Evolutionary conservation across 2,797 vertebrate species (phyloP).

Genomic region (Typhlichthys eigenmanni): DNA sequence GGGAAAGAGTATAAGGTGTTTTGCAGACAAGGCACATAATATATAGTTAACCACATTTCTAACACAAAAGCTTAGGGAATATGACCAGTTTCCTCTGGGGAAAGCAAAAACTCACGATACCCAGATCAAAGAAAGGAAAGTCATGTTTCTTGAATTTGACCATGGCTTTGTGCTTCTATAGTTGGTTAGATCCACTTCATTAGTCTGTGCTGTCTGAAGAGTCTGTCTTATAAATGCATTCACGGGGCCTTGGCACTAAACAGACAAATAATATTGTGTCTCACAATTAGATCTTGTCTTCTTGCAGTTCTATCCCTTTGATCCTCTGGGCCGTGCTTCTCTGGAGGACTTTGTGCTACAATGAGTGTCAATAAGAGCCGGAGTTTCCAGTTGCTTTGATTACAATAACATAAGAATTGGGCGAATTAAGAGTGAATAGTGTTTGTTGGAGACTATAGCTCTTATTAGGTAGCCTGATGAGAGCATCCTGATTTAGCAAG

Average conservation of each 20-base stretch:
- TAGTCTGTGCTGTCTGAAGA: constrained; percentile 25
- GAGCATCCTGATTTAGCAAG: too few species aligned
- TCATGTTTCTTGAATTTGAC: constrained; percentile 4
- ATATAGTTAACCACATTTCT: too few species aligned
- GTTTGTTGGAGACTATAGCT: too few species aligned
- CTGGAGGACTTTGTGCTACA: constrained; percentile 15
- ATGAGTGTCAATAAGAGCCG: constrained; percentile 16
- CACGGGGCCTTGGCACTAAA: constrained; percentile 29
- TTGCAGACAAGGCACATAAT: too few species aligned
- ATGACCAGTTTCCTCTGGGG: background rate
- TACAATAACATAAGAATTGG: constrained; percentile 52
- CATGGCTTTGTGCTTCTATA: constrained; percentile 25
- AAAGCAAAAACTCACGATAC: background rate
- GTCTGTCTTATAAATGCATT: constrained; percentile 43
- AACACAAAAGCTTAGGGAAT: too few species aligned
- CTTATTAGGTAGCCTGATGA: too few species aligned
- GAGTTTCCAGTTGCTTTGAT: constrained; percentile 21
- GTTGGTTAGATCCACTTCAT: constrained; percentile 27
- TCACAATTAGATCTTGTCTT: constrained; percentile 32
- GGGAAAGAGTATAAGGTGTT: too few species aligned
- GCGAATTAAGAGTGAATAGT: constrained; percentile 8
- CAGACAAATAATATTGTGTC: constrained; percentile 50
- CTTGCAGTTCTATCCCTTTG: constrained; percentile 7
- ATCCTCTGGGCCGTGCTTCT: constrained; percentile 20
- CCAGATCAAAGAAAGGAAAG: constrained; percentile 13